These are phyloP conservation scores for Pseudorasbora parva DNA, from an alignment of 2,113 vertebrate genomes.

Conservation along the genomic window DNA sequence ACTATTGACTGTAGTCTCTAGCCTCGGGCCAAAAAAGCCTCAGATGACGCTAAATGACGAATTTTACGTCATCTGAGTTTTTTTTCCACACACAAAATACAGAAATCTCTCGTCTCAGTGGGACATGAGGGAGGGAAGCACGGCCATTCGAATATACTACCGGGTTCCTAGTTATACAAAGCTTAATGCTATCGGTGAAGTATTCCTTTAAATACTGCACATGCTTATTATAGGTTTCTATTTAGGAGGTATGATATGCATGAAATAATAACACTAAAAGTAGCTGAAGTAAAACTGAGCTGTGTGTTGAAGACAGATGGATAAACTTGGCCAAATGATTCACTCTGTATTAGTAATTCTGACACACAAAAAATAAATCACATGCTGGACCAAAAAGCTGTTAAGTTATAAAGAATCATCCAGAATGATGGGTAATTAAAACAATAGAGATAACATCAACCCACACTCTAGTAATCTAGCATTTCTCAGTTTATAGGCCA, in stretches of 20 bases:
- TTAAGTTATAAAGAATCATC: background rate
- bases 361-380: slow-evolving; percentile 4
- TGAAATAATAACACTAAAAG: background rate
- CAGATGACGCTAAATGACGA: too few relatives aligned
- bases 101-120: too few relatives aligned
- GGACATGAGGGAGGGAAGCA: too few relatives aligned
- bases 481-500: background rate
- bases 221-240: background rate
- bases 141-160: too few relatives aligned
- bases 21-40: too few relatives aligned
- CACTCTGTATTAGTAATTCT: background rate
- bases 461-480: background rate
- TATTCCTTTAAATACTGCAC: too few relatives aligned
- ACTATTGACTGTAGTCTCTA: too few relatives aligned
- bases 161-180: too few relatives aligned
- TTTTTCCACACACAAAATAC: too few relatives aligned
- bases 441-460: background rate
- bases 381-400: background rate
- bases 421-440: slow-evolving; percentile 15
- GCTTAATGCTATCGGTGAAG: too few relatives aligned
- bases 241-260: background rate
- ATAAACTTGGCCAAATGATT: background rate
- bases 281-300: background rate
- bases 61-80: too few relatives aligned
- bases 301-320: slow-evolving; percentile 23